Base-by-base conservation (phyloP, 1,140 invertebrate genomes). In the Drosophila arizonae region DNA sequence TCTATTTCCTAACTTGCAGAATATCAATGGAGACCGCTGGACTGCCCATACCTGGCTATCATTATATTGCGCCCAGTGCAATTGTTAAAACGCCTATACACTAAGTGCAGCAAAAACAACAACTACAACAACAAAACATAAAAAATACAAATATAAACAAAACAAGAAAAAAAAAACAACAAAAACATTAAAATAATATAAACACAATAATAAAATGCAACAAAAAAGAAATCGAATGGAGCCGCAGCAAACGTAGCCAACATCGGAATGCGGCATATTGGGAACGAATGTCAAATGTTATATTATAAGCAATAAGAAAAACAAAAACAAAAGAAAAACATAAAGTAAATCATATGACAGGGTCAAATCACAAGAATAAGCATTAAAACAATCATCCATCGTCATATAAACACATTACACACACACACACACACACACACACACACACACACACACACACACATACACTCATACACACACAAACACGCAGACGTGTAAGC, bases 1-100 rank as follows among this genome's bases (percentile, higher is more conserved):
- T 24, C 2, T 6, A 41, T 45, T 41, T 52, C 54, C 6, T 13
- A 28, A 21, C 9, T 82, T 73, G 26, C 94, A 97, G 96, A 94
- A 97, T 97, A 96, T 96, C 96, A 51, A 96, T 97, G 96, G 96
- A 97, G 93, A 97, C 96, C 64, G 96, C 96, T 74, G 96, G 96
- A 80, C 94, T 97, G 93, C 96, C 96, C 85, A 95, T 97, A 93
- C 95, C 96, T 71, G 96, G 96, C 67, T 97, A 97, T 93, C 96
- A 97, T 92, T 97, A 97, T 93, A 96, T 97, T 92, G 95, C 96
- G 78, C 96, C 96, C 60, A 97, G 97, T 93, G 96, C 97, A 93
- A 97, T 97, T 92, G 96, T 97, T 84, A 97, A 97, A 93, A 96
- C 96, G 72, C 96, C 96, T 77, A 97, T 97, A 91, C 96, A 97